A percentile compares a stretch with the other conserved stretches of the same genome.
Conservation (phyloP, 2,888 invertebrate species). For the Papilio elwesi region DNA sequence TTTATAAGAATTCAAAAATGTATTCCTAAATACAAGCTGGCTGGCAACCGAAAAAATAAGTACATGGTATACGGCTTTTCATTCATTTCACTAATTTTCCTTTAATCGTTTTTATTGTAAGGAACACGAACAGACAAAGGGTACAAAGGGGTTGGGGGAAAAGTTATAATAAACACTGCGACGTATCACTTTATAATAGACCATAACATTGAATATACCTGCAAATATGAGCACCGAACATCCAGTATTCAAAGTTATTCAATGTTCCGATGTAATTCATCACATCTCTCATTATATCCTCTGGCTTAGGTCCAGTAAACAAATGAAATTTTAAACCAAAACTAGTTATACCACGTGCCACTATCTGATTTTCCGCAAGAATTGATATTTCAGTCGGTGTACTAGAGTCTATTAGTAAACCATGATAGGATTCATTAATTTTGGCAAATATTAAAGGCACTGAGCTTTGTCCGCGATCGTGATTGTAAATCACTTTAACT, state of each 20-base stretch:
- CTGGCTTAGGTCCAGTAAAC: slow-evolving; percentile 71
- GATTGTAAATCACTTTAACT: slow-evolving; percentile 75
- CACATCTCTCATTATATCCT: slow-evolving; percentile 70
- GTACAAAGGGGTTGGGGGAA: too few species aligned
- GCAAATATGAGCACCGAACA: slow-evolving; percentile 76
- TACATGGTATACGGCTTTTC: too few species aligned
- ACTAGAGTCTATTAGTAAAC: slow-evolving; percentile 78
- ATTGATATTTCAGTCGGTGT: slow-evolving; percentile 84
- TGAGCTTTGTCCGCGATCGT: slow-evolving; percentile 69
- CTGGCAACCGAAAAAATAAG: too few species aligned
- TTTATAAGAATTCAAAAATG: too few species aligned
- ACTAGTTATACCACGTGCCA: slow-evolving; percentile 81
- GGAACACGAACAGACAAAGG: too few species aligned
- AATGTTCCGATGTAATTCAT: slow-evolving; percentile 56
- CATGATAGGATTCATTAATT: slow-evolving; percentile 81
- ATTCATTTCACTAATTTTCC: too few species aligned
- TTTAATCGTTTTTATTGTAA: too few species aligned
- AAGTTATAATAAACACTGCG: too few species aligned
- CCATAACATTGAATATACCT: slow-evolving; percentile 55
- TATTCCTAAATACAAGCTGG: too few species aligned
- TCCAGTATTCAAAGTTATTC: slow-evolving; percentile 71
- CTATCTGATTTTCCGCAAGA: slow-evolving; percentile 78
- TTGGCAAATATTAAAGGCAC: slow-evolving; percentile 82
- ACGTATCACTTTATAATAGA: too few species aligned
- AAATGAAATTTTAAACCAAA: slow-evolving; percentile 70